Base-by-base conservation (phyloP, 2,113 vertebrate genomes). In the Falco punctatus region DNA sequence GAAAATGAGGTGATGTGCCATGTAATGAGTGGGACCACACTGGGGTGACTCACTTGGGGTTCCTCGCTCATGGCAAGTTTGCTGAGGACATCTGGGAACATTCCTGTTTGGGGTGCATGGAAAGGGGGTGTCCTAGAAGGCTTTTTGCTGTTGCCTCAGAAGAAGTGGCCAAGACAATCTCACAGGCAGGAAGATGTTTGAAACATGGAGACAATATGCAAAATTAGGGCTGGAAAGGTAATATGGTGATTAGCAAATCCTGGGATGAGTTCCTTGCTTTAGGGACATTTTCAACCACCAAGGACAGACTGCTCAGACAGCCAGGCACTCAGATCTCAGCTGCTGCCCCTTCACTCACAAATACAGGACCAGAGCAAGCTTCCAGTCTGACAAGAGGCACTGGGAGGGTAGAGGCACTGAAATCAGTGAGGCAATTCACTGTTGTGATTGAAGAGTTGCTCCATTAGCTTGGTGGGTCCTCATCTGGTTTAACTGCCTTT, bases 401-500 rank as follows among this genome's bases (percentile, higher is more conserved):
- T 35, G 82, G 26, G 16, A 58, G n/a, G 40, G 58, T 55, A 64
- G 79, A 90, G 72, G 1, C 40, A 15, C 40, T 15, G 40, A 57
- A 81, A 22, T 9, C 81, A 51, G 42, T 6, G 44, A 93, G 71
- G 87, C 51, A 88, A 14, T 82, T 88, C 46, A 62, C 5, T 0
- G 5, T 2, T 17, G 46, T 35, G 79, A 90, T 55, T 58, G 49
- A 94, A 64, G 81, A 86, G 71, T 38, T 55, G 67, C 92, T 66
- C 82, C 67, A 9, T 73, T 78, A 16, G 22, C 64, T 88, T 40
- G 42, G 81, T 88, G 11, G 90, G 85, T 96, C 88, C 64, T 92
- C 12, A 5, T 48, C 42, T 64, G 81, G 13, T 27, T 86, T 81
- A 73, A 90, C 70, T 80, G 84, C 73, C 58, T 82, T 28, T 85